A percentile compares a stretch with the other conserved stretches of the same genome.
phyloP scores from a whole-genome alignment of 2,888 invertebrate species.

The Pristionchus exspectatus region DNA sequence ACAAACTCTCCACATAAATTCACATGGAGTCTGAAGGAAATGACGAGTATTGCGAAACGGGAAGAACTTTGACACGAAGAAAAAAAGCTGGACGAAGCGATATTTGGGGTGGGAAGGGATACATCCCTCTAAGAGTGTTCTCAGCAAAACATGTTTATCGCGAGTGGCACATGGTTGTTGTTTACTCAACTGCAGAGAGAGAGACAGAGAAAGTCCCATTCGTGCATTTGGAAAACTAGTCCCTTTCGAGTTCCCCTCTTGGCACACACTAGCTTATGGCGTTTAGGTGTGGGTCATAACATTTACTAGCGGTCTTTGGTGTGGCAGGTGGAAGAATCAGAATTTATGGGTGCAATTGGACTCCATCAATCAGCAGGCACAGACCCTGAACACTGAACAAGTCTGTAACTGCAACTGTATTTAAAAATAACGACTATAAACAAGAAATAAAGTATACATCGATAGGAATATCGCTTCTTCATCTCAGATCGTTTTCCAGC shows the following conservation, averaged over 20 bases:
- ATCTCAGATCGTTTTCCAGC: constrained; percentile 8
- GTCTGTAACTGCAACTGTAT: no score
- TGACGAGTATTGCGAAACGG: background rate
- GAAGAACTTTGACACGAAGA: background rate
- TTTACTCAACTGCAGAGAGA: background rate
- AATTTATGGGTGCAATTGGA: no score
- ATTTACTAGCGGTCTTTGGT: no score
- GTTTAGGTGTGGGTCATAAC: no score
- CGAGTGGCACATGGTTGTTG: background rate
- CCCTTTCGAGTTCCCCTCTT: no score
- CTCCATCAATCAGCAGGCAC: no score
- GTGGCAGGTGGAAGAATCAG: no score
- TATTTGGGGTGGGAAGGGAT: background rate
- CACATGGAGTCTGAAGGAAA: background rate
- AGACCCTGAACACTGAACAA: no score
- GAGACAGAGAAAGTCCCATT: no score
- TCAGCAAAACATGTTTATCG: background rate
- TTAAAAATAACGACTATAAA: background rate
- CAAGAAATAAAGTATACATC: background rate
- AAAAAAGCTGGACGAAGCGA: background rate
- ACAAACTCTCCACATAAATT: background rate
- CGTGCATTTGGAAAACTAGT: no score
- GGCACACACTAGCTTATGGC: no score
- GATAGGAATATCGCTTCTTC: background rate
- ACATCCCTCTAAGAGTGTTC: background rate